Conservation (phyloP, 1,140 invertebrate genomes). For the Drosophila pallidifrons region DNA sequence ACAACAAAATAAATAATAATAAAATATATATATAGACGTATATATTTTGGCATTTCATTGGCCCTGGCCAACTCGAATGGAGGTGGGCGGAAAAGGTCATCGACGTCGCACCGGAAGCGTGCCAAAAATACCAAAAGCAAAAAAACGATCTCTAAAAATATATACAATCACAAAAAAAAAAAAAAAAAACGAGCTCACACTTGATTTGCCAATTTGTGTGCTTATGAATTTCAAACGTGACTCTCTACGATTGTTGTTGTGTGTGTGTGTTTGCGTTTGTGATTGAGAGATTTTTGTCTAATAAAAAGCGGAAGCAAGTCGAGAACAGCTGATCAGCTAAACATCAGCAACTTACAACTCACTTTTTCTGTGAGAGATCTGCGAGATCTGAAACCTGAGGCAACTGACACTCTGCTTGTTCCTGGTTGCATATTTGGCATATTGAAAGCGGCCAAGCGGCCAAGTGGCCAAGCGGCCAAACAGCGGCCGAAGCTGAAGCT, state of each 20-base stretch:
- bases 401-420: constrained; percentile 29
- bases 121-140: constrained; percentile 72
- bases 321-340: constrained; percentile 48
- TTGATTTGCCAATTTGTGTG: constrained; percentile 21
- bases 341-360: constrained; percentile 31
- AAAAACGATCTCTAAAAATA: constrained; percentile 51
- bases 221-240: constrained; percentile 4
- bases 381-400: background rate
- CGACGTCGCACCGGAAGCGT: constrained; percentile 72
- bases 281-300: background rate
- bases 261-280: background rate
- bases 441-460: constrained; percentile 70
- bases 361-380: constrained; percentile 13
- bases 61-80: constrained; percentile 34
- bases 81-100: constrained; percentile 65
- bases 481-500: constrained; percentile 17
- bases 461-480: constrained; percentile 47
- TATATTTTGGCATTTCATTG: constrained; percentile 46
- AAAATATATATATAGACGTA: constrained; percentile 27
- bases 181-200: background rate
- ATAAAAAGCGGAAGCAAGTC: constrained; percentile 43
- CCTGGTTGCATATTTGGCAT: constrained; percentile 80
- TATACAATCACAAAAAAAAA: background rate
- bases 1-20: constrained; percentile 22
- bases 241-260: background rate